Conservation (phyloP, 2,797 vertebrate species). For the Chiloscyllium punctatum region DNA sequence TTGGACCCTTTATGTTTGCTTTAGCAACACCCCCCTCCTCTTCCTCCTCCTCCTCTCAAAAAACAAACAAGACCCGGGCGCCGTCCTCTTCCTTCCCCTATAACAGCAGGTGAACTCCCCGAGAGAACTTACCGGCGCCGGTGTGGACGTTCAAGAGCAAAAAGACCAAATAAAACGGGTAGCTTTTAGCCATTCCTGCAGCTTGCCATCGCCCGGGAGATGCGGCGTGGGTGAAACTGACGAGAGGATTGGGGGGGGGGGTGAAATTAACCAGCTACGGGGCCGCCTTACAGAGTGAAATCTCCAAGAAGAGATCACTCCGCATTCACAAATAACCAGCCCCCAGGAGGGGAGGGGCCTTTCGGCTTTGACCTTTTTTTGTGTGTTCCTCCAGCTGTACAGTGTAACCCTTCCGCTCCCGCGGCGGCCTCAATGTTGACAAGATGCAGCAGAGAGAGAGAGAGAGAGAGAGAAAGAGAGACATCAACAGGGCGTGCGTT, state of each 20-base stretch:
- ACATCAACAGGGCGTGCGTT: too few relatives aligned
- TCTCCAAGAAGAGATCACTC: not conserved
- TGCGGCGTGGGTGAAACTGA: slow-evolving; percentile 19
- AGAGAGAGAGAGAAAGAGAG: too few relatives aligned
- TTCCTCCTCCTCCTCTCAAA: not conserved
- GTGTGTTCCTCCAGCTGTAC: not conserved
- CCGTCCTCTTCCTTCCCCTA: too few relatives aligned
- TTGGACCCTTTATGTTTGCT: not conserved
- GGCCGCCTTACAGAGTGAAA: not conserved
- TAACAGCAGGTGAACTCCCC: not conserved
- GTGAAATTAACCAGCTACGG: not conserved
- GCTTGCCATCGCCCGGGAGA: slow-evolving; percentile 4
- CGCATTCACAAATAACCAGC: not conserved
- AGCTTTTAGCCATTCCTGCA: not conserved
- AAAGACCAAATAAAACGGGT: not conserved
- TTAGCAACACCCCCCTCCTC: not conserved
- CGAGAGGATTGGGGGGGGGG: not conserved
- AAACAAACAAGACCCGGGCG: too few relatives aligned
- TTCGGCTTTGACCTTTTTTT: not conserved
- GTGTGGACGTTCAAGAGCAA: not conserved
- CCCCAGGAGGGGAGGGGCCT: not conserved
- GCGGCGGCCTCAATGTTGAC: not conserved
- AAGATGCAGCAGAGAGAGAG: too few relatives aligned
- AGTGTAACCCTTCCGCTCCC: not conserved
- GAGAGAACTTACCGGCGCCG: not conserved